Conservation (phyloP, 2,797 vertebrate species). For the Falco biarmicus region DNA sequence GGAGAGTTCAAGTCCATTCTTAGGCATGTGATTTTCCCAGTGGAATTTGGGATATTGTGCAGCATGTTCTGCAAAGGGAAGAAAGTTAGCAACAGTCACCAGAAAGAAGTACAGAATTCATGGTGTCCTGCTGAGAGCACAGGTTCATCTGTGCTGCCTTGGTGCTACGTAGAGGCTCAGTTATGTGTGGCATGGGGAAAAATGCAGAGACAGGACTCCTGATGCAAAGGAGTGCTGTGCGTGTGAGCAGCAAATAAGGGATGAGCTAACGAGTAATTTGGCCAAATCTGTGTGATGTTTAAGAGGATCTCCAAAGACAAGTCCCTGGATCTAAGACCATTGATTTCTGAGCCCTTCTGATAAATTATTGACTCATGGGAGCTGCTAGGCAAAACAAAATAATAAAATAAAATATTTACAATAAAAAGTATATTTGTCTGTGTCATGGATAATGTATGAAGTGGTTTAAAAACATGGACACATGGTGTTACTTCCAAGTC, state of each 20-base stretch:
- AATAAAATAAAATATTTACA: background rate
- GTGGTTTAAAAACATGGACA: background rate
- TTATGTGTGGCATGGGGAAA: background rate
- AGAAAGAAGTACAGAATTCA: background rate
- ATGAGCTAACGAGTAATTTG: background rate
- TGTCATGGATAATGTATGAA: background rate
- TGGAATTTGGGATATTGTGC: background rate
- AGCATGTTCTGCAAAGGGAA: background rate
- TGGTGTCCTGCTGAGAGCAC: background rate
- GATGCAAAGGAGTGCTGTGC: background rate
- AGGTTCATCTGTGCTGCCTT: background rate
- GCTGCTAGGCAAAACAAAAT: background rate
- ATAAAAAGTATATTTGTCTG: background rate
- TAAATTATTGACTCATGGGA: background rate
- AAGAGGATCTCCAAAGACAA: background rate
- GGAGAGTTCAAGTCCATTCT: background rate
- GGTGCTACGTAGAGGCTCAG: background rate
- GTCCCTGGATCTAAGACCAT: background rate
- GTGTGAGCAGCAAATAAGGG: background rate
- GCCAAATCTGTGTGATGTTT: background rate
- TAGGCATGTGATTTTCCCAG: background rate
- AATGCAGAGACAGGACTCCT: background rate
- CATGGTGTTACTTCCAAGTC: background rate
- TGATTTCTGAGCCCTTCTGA: background rate
- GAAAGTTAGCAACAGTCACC: background rate